Conservation (phyloP, 1,140 invertebrate genomes). For the Samia ricini region DNA sequence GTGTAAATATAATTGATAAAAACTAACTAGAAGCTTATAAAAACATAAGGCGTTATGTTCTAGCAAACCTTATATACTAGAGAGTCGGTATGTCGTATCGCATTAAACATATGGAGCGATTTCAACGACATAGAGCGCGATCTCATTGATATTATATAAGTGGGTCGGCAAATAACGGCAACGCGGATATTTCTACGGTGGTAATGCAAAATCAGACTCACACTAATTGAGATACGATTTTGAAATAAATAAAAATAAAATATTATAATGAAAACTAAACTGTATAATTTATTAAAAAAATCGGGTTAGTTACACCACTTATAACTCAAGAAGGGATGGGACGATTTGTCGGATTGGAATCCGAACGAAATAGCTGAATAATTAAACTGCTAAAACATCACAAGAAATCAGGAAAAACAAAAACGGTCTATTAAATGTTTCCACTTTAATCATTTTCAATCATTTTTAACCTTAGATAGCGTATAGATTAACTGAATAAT, state of each 20-base stretch:
- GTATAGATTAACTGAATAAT: no score
- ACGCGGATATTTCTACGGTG: background rate
- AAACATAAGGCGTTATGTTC: slow-evolving; percentile 55
- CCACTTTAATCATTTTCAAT: no score
- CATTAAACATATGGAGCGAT: slow-evolving; percentile 69
- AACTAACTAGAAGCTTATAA: slow-evolving; percentile 64
- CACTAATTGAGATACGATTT: background rate
- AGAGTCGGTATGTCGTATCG: slow-evolving; percentile 59
- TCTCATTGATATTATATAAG: background rate
- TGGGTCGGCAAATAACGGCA: slow-evolving; percentile 4
- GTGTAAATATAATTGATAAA: slow-evolving; percentile 69
- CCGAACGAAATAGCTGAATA: no score
- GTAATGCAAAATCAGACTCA: background rate
- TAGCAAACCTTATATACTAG: slow-evolving; percentile 61
- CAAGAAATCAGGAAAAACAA: no score
- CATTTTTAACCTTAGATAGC: no score
- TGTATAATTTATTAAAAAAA: no score
- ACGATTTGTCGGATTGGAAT: no score
- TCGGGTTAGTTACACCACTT: no score
- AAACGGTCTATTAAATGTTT: no score
- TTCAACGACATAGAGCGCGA: slow-evolving; percentile 31
- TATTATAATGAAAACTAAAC: no score
- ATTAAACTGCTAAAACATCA: no score
- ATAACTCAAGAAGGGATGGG: no score
- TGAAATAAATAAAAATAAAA: background rate